Evolutionary conservation across 2,113 vertebrate genomes (phyloP).

Genomic region (Aegithalos caudatus): DNA sequence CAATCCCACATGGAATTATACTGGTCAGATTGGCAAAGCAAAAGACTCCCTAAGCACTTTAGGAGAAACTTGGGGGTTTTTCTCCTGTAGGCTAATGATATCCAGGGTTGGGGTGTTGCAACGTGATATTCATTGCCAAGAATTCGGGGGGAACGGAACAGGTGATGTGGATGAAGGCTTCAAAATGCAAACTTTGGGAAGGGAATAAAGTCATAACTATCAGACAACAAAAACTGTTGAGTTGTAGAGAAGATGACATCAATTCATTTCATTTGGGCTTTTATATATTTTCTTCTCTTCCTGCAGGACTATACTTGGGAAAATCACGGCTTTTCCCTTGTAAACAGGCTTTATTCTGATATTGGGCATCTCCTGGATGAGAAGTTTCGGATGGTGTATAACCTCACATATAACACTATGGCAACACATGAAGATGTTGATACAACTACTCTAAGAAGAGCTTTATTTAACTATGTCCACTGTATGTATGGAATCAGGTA

Average conservation of each 20-base stretch:
- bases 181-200: neutral
- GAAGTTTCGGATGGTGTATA: constrained; percentile 85
- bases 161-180: neutral
- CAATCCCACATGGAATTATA: neutral
- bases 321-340: constrained; percentile 86
- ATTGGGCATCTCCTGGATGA: constrained; percentile 84
- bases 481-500: constrained; percentile 90
- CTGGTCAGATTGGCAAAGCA: neutral
- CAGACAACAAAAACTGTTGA: neutral
- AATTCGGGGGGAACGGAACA: neutral
- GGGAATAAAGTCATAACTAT: neutral
- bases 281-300: neutral
- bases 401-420: constrained; percentile 85
- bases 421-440: constrained; percentile 81
- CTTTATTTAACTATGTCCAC: constrained; percentile 87
- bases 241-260: neutral
- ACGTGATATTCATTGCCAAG: neutral
- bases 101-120: neutral
- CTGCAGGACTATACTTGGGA: constrained; percentile 86
- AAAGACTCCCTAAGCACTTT: neutral
- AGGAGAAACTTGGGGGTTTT: neutral
- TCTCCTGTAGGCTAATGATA: neutral
- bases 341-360: constrained; percentile 86
- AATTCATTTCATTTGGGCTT: neutral
- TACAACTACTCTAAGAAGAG: constrained; percentile 80